A percentile compares a stretch with the other conserved stretches of the same genome.
These are phyloP conservation scores for Aeoliscus strigatus DNA, from an alignment of 2,797 vertebrate genomes.

Conservation along the genomic window DNA sequence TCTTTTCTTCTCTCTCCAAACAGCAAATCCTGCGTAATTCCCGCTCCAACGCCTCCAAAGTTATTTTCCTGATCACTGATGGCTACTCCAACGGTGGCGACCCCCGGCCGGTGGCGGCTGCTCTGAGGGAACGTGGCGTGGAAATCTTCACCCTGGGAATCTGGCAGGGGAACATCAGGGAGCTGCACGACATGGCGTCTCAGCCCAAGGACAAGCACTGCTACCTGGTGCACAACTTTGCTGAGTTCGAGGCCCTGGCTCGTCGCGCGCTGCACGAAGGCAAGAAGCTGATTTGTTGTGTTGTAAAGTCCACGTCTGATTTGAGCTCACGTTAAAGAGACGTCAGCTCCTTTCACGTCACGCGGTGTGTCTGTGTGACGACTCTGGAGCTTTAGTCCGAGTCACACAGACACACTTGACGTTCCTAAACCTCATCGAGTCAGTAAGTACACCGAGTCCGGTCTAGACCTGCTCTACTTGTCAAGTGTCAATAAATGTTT, in stretches of 20 bases:
- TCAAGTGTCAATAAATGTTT: too few relatives aligned
- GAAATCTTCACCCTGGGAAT: constrained; percentile 98
- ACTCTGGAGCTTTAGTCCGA: too few relatives aligned
- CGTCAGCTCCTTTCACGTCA: too few relatives aligned
- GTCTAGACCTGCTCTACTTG: too few relatives aligned
- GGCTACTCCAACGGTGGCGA: constrained; percentile 97
- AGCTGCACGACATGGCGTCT: constrained; percentile 96
- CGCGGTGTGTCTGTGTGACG: too few relatives aligned
- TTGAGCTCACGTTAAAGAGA: too few relatives aligned
- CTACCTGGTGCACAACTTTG: constrained; percentile 93
- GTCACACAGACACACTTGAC: too few relatives aligned
- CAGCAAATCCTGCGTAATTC: constrained; percentile 96
- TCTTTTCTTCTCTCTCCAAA: constrained; percentile 10
- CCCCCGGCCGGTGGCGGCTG: constrained; percentile 87
- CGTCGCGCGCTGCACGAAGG: constrained; percentile 94
- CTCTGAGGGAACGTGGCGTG: constrained; percentile 85
- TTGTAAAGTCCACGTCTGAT: too few relatives aligned
- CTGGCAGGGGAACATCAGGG: constrained; percentile 96
- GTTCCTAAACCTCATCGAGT: too few relatives aligned
- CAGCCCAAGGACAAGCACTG: constrained; percentile 94
- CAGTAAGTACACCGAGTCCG: too few relatives aligned
- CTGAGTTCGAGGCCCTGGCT: constrained; percentile 94
- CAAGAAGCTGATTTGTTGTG: constrained; percentile 43
- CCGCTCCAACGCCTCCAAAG: constrained; percentile 86
- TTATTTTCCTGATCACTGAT: constrained; percentile 96